phyloP scores from a whole-genome alignment of 2,888 invertebrate genomes.

The Dinocampus coccinellae region DNA sequence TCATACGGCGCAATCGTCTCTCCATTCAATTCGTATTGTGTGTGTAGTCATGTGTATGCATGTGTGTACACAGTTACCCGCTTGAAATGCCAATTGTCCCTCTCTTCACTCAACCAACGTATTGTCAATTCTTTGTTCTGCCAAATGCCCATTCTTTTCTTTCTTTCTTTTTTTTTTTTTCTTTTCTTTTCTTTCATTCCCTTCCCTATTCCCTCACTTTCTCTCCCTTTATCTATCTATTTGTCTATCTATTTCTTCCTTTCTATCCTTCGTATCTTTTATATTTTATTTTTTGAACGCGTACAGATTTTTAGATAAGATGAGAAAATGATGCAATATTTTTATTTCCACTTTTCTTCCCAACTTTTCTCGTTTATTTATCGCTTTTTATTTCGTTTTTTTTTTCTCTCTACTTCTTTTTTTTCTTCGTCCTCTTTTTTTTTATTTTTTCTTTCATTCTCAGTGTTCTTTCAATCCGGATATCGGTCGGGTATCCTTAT shows the following conservation, averaged over 20 bases:
- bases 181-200: too few relatives aligned
- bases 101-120: constrained; percentile 9
- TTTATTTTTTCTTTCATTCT: neutral
- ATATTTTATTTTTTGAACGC: constrained; percentile 7
- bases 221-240: too few relatives aligned
- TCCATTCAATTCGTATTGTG: constrained; percentile 5
- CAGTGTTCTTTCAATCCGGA: neutral
- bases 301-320: neutral
- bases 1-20: neutral
- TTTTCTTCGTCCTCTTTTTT: neutral
- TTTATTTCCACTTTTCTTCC: neutral
- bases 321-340: neutral
- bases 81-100: constrained; percentile 28
- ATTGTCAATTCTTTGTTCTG: constrained; percentile 8
- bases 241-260: too few relatives aligned
- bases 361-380: neutral
- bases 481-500: constrained; percentile 7
- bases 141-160: neutral
- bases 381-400: neutral
- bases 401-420: neutral
- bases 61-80: neutral
- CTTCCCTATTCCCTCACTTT: too few relatives aligned
- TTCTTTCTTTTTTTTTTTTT: too few relatives aligned
- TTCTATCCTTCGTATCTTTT: too few relatives aligned
- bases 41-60: neutral